Base-by-base conservation (phyloP, 2,797 vertebrate genomes). In the Tarsius wallacei region DNA sequence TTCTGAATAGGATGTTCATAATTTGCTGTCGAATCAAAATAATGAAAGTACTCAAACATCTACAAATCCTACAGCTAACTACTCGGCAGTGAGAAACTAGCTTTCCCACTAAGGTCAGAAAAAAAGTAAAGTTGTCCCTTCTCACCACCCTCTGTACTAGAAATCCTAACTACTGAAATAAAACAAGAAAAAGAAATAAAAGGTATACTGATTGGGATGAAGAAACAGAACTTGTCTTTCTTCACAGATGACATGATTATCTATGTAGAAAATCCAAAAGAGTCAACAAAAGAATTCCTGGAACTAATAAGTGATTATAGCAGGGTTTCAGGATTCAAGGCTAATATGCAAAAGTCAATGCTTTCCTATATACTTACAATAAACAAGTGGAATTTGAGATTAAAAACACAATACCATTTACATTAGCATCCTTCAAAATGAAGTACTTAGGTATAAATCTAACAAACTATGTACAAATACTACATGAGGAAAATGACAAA, bases 11-110 rank as follows among this genome's bases (percentile, higher is more conserved):
- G 12, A 76, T 78, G 13, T 33, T 76, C 21, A 78, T 10, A 57
- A 87, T 82, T 71, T 82, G 61, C 33, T 85, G 73, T 7, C 87
- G 24, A 90, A 68, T 74, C 51, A 57, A 76, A 59, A 93, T 24
- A 17, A 36, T 91, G 55, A 89, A 88, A 86, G 2, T 80, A 16
- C 74, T 94, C 36, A 95, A 97, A 90, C 21, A 59, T 64, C 66
- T 73, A 86, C 47, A 70, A 74, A 78, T 26, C 55, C 15, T 57
- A 61, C 0, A 42, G n/a, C 26, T 91, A 88, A 82, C 47, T 22
- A 71, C 21, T 49, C 80, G 81, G 55, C 1, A 22, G 24, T 68
- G 31, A 91, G 68, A 86, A 89, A 55, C 68, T 68, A 61, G 28
- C 10, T 90, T 85, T 84, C 55, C 53, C 7, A 16, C 16, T 59